Conservation (phyloP, 2,888 invertebrate genomes). For the Serripes groenlandicus region DNA sequence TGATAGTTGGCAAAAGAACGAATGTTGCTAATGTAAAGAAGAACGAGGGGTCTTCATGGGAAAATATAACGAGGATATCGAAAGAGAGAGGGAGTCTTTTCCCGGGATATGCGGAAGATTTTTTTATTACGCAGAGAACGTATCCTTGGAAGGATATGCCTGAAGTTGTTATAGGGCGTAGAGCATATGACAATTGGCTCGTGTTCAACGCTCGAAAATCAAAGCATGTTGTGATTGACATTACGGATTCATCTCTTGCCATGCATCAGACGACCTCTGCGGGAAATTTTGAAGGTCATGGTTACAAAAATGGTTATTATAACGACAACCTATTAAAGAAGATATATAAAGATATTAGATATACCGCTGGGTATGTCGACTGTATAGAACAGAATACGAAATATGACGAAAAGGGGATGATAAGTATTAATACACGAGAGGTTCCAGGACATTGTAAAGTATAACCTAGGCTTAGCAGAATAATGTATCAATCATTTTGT, state of each 20-base stretch:
- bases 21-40: conserved; percentile 75
- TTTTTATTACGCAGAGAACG: conserved; percentile 74
- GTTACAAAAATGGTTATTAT: conserved; percentile 71
- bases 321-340: conserved; percentile 72
- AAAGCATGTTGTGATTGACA: conserved; percentile 75
- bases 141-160: conserved; percentile 80
- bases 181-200: conserved; percentile 82
- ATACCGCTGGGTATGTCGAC: conserved; percentile 72
- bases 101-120: conserved; percentile 77
- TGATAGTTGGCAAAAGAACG: conserved; percentile 72
- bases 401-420: conserved; percentile 24
- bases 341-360: conserved; percentile 69
- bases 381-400: conserved; percentile 65
- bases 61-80: conserved; percentile 60
- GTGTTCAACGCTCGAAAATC: conserved; percentile 74
- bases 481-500: too few relatives aligned
- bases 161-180: conserved; percentile 80
- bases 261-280: conserved; percentile 80
- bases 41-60: conserved; percentile 64
- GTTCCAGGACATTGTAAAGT: conserved; percentile 46
- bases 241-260: conserved; percentile 75
- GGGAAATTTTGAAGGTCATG: conserved; percentile 77
- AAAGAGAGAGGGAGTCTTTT: conserved; percentile 74
- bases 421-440: conserved; percentile 27
- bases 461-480: too few relatives aligned